These are phyloP conservation scores for Cephus nigrinus DNA, from an alignment of 2,888 invertebrate genomes.

Conservation along the genomic window DNA sequence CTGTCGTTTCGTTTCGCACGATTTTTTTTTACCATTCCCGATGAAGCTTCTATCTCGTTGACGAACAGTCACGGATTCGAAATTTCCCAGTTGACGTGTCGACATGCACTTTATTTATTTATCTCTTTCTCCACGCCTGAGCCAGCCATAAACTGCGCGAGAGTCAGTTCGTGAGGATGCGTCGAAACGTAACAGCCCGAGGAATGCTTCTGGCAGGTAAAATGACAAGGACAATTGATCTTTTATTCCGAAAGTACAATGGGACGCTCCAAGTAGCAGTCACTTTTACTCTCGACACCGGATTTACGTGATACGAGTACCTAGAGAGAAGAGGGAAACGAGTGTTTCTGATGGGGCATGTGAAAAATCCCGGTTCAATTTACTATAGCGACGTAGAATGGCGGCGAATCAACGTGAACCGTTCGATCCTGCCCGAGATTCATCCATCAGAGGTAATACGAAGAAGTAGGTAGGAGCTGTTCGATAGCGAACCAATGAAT, in stretches of 20 bases:
- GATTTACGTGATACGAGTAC: neutral
- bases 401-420: neutral
- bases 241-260: neutral
- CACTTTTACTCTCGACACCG: neutral
- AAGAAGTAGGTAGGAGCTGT: neutral
- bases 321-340: neutral
- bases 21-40: neutral
- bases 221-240: neutral
- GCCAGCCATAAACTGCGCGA: neutral
- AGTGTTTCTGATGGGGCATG: neutral
- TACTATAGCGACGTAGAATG: neutral
- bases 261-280: neutral
- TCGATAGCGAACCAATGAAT: slow-evolving; percentile 25
- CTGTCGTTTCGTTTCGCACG: neutral
- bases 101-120: neutral
- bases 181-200: neutral
- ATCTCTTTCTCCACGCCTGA: neutral
- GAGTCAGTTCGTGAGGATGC: neutral
- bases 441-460: neutral
- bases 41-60: neutral
- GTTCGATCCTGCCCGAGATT: neutral
- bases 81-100: neutral
- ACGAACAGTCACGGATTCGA: neutral
- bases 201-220: neutral
- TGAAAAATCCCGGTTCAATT: neutral